phyloP scores from a whole-genome alignment of 2,113 vertebrate genomes.

The Echinops telfairi region DNA sequence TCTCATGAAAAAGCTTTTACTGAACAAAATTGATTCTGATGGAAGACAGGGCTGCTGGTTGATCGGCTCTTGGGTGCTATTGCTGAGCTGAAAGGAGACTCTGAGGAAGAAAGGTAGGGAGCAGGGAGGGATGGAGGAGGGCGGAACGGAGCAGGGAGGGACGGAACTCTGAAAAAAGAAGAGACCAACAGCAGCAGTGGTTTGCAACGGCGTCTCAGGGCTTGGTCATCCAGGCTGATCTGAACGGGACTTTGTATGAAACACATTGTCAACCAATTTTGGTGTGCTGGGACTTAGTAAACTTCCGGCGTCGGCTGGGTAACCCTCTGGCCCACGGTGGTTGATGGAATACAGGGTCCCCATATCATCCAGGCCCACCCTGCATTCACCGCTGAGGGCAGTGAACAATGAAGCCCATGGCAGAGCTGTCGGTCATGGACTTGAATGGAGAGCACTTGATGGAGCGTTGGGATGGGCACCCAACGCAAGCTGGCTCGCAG shows the following conservation, averaged over 20 bases:
- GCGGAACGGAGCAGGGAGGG: no score
- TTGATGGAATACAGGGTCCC: background rate
- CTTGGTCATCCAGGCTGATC: background rate
- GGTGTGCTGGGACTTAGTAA: background rate
- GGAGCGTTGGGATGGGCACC: background rate
- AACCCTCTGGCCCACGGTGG: background rate
- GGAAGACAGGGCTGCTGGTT: slow-evolving; percentile 45
- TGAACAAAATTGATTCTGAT: slow-evolving; percentile 51
- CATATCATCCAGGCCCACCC: no score
- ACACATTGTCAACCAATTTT: background rate
- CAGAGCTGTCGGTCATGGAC: background rate
- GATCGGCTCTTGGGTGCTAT: background rate
- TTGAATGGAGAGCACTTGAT: background rate
- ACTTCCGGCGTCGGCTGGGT: background rate
- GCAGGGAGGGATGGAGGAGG: no score
- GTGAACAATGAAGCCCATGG: background rate
- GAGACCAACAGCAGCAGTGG: background rate
- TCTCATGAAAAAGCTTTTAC: slow-evolving; percentile 60
- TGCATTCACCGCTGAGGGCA: background rate
- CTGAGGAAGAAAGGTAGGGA: background rate
- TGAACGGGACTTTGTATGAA: background rate
- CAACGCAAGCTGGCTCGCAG: background rate
- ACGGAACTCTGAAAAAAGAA: background rate
- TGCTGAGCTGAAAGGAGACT: background rate
- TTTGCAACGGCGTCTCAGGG: background rate